Evolutionary conservation across 1,140 invertebrate genomes (phyloP).

Genomic region (Bombus superbus): DNA sequence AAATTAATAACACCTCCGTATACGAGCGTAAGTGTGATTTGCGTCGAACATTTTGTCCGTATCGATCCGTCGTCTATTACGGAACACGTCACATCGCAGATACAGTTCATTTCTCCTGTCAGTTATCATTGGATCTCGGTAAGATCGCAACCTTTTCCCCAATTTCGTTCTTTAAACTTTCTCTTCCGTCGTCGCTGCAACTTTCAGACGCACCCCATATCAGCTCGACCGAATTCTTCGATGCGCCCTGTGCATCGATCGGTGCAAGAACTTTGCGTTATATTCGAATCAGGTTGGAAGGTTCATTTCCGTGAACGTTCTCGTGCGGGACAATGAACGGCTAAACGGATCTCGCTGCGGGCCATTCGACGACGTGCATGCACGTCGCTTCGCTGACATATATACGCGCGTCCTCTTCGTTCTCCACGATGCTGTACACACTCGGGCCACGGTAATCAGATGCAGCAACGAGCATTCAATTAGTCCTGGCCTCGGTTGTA

Average conservation of each 20-base stretch:
- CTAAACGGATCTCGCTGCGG: constrained; percentile 14
- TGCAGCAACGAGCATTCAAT: constrained; percentile 67
- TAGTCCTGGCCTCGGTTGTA: constrained; percentile 35
- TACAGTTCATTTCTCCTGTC: too few species aligned
- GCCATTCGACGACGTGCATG: constrained; percentile 26
- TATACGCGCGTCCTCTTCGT: constrained; percentile 22
- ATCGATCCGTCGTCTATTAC: too few species aligned
- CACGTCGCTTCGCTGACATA: constrained; percentile 48
- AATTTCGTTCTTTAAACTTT: too few species aligned
- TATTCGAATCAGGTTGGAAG: neutral
- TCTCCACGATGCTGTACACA: constrained; percentile 26
- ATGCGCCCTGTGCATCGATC: neutral
- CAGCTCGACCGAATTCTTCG: too few species aligned
- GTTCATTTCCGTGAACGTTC: constrained; percentile 6
- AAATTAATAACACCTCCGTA: too few species aligned
- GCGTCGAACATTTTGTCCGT: too few species aligned
- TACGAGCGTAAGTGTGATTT: too few species aligned
- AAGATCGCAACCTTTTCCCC: too few species aligned
- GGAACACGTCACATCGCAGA: too few species aligned
- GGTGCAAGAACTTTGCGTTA: constrained; percentile 4
- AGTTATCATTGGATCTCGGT: too few species aligned
- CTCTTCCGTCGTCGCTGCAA: too few species aligned
- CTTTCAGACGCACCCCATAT: too few species aligned
- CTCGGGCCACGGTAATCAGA: constrained; percentile 60
- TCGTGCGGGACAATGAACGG: constrained; percentile 27